Evolutionary conservation across 2,888 invertebrate genomes (phyloP).

Genomic region (Sthenelais limicola): DNA sequence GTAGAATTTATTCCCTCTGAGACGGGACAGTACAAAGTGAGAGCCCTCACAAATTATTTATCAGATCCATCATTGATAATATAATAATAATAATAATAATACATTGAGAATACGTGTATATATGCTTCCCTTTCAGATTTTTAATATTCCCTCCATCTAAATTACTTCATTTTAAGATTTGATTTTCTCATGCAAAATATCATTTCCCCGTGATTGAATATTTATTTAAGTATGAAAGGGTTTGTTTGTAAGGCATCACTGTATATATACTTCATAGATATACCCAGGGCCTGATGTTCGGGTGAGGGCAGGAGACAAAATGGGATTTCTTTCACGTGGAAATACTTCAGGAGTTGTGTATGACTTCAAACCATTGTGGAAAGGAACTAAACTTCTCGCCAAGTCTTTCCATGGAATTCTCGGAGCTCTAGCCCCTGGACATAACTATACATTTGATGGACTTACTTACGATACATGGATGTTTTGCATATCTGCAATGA

Average conservation of each 20-base stretch:
- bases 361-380: constrained; percentile 17
- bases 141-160: too few species aligned
- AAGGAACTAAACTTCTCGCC: background rate
- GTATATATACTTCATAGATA: constrained; percentile 18
- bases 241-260: too few species aligned
- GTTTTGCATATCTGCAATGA: background rate
- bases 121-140: too few species aligned
- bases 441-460: background rate
- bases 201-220: too few species aligned
- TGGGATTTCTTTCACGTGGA: constrained; percentile 30
- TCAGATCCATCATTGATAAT: too few species aligned
- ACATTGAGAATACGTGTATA: too few species aligned
- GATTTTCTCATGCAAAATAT: too few species aligned
- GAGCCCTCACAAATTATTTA: too few species aligned
- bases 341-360: constrained; percentile 24
- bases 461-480: constrained; percentile 1
- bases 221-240: too few species aligned
- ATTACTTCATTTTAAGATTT: too few species aligned
- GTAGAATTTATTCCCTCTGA: constrained; percentile 16
- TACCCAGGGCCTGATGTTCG: constrained; percentile 32
- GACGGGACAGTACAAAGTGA: constrained; percentile 11
- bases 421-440: constrained; percentile 11
- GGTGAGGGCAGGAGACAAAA: constrained; percentile 16
- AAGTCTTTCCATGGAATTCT: constrained; percentile 19
- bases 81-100: too few species aligned